Conservation (phyloP, 2,113 vertebrate species). For the Diadophis punctatus region DNA sequence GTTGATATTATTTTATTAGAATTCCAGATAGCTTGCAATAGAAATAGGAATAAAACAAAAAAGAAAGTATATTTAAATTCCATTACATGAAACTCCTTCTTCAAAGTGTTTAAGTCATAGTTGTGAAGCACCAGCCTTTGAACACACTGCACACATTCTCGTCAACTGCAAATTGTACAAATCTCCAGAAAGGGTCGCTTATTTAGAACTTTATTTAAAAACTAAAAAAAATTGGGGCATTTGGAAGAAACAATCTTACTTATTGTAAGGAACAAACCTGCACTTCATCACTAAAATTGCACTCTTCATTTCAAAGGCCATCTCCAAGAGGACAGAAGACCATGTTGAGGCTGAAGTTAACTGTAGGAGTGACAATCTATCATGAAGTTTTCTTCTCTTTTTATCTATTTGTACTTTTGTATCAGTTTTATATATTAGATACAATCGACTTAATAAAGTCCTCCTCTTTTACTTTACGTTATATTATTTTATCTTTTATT, state of each 20-base stretch:
- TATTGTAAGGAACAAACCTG: not conserved
- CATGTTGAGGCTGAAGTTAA: not conserved
- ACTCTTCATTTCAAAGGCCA: not conserved
- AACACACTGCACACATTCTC: not conserved
- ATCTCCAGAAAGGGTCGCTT: not conserved
- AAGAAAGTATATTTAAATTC: not conserved
- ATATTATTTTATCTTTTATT: not conserved
- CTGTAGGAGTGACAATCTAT: not conserved
- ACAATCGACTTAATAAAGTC: not conserved
- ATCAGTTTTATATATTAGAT: not conserved
- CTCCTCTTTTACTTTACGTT: not conserved
- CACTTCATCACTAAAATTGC: not conserved
- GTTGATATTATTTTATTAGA: not conserved
- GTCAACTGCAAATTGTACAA: not conserved
- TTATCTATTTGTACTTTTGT: not conserved
- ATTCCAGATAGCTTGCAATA: not conserved
- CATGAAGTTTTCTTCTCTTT: not conserved
- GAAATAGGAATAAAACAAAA: not conserved
- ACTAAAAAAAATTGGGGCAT: not conserved
- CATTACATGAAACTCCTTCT: not conserved
- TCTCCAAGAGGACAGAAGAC: not conserved
- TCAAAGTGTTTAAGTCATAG: not conserved
- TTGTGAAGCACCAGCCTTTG: not conserved
- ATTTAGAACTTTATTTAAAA: not conserved
- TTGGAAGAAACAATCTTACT: not conserved